A percentile compares a stretch with the other conserved stretches of the same genome.
Conservation (phyloP, 2,113 vertebrate species). For the Eclectus roratus region DNA sequence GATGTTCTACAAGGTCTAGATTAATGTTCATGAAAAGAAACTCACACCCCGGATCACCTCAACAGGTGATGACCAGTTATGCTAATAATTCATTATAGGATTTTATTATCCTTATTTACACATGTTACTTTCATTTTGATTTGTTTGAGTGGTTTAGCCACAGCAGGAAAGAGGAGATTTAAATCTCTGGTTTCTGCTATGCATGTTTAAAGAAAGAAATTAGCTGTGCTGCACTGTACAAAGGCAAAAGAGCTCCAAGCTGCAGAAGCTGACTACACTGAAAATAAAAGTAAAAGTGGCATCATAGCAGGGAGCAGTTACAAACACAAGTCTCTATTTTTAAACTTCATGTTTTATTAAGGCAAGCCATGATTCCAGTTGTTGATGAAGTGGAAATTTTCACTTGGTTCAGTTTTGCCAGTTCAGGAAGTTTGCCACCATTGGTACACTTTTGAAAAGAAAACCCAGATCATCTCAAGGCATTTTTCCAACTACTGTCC, state of each 20-base stretch:
- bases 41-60: background rate
- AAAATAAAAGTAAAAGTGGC: slow-evolving; percentile 25
- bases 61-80: background rate
- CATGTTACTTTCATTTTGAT: background rate
- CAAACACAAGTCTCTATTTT: background rate
- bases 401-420: slow-evolving; percentile 7
- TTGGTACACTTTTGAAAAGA: background rate
- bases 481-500: background rate
- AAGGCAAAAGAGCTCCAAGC: background rate
- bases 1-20: background rate
- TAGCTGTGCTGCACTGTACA: background rate
- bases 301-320: background rate
- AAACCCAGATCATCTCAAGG: background rate
- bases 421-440: background rate
- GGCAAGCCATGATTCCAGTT: background rate
- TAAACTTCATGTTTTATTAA: slow-evolving; percentile 27
- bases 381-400: slow-evolving; percentile 20
- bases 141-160: slow-evolving; percentile 13
- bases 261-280: background rate
- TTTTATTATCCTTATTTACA: slow-evolving; percentile 25
- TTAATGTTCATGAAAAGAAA: background rate
- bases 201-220: slow-evolving; percentile 17
- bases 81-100: background rate
- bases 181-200: slow-evolving; percentile 16
- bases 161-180: slow-evolving; percentile 30